phyloP scores from a whole-genome alignment of 2,113 vertebrate genomes.

The Ondatra zibethicus region DNA sequence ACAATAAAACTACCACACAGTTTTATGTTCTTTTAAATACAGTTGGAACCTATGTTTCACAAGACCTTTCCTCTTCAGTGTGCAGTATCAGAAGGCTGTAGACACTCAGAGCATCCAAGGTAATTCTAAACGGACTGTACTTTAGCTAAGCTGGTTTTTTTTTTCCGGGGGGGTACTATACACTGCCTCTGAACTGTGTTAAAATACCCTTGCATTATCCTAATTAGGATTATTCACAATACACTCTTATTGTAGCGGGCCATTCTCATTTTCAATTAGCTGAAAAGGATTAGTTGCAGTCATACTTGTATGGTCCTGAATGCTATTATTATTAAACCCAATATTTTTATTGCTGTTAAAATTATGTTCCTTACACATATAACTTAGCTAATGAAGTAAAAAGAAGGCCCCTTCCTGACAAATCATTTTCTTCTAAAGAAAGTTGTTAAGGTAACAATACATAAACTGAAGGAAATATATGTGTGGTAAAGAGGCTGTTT shows the following conservation, averaged over 20 bases:
- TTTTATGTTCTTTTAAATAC: slow-evolving; percentile 69
- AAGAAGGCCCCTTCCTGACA: slow-evolving; percentile 76
- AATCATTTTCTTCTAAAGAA: slow-evolving; percentile 70
- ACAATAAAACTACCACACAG: slow-evolving; percentile 50
- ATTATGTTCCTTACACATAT: slow-evolving; percentile 80
- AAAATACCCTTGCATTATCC: slow-evolving; percentile 84
- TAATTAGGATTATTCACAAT: slow-evolving; percentile 86
- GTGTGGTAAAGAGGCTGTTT: slow-evolving; percentile 82
- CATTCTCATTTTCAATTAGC: slow-evolving; percentile 86
- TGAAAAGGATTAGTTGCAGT: slow-evolving; percentile 83
- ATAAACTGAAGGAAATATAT: slow-evolving; percentile 82
- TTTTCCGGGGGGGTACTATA: slow-evolving; percentile 63
- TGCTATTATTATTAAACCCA: slow-evolving; percentile 85
- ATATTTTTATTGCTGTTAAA: slow-evolving; percentile 83
- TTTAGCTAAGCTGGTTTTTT: slow-evolving; percentile 75
- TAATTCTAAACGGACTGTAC: slow-evolving; percentile 79
- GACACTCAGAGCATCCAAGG: slow-evolving; percentile 73
- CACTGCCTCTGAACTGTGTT: slow-evolving; percentile 80
- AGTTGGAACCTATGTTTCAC: neutral
- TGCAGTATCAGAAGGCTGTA: slow-evolving; percentile 47
- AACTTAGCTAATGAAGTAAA: slow-evolving; percentile 85
- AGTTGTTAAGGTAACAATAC: slow-evolving; percentile 79
- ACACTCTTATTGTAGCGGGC: slow-evolving; percentile 80
- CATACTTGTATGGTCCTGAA: slow-evolving; percentile 79
- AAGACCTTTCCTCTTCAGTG: slow-evolving; percentile 47